phyloP scores from a whole-genome alignment of 2,797 vertebrate genomes.

The Platyrinchus mystaceus region DNA sequence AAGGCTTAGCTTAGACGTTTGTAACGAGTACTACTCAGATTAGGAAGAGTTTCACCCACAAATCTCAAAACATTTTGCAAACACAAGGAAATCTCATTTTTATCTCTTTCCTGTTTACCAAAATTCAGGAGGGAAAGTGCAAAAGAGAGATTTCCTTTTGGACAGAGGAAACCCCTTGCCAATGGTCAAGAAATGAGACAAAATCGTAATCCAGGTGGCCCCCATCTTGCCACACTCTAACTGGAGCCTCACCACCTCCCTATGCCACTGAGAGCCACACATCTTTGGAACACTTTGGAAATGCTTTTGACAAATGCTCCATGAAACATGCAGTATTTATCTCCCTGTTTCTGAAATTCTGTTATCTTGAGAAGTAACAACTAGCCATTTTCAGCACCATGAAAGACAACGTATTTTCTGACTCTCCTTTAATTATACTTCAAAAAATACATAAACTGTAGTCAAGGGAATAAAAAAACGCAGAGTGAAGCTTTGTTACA shows the following conservation, averaged over 20 bases:
- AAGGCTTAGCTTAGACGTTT: background rate
- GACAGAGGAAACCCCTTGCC: background rate
- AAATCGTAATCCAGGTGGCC: background rate
- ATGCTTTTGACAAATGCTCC: background rate
- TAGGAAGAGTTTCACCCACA: background rate
- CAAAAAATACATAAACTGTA: background rate
- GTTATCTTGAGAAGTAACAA: background rate
- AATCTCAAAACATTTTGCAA: background rate
- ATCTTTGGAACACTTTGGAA: accelerated
- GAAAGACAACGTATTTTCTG: background rate
- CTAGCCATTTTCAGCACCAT: background rate
- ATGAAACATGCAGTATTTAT: background rate
- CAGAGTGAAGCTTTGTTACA: background rate
- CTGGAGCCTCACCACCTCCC: background rate
- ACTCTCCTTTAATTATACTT: slow-evolving; percentile 3
- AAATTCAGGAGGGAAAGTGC: background rate
- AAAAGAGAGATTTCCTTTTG: background rate
- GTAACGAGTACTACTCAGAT: accelerated
- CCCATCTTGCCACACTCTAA: background rate
- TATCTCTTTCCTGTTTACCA: background rate
- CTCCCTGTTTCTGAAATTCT: background rate
- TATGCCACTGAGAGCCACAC: background rate
- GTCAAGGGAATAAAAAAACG: background rate
- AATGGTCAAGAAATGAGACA: background rate
- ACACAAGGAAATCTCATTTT: background rate